Evolutionary conservation across 1,140 invertebrate species (phyloP), one percentile per base, ranked within the genome.

Genomic region (Brachionus rotundiformis): DNA sequence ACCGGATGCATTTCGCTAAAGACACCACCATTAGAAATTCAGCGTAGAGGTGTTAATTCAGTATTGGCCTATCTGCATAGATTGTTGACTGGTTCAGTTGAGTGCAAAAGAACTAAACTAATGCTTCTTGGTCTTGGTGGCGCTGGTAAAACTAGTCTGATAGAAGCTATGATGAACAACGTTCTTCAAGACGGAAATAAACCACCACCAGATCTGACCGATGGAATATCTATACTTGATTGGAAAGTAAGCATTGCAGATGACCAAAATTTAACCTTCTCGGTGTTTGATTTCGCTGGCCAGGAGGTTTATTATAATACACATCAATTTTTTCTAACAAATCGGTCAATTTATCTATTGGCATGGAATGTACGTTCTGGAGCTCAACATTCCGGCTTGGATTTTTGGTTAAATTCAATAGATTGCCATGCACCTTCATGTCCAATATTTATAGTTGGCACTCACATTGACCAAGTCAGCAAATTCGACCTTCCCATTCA

Each of bases 231-330:
- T 39, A 87, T 88, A 25, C 83, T 84, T 47, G 84, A 85, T 11
- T 88, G 87, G 87, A 84, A 84, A 13, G 73, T 54, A 27, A 61
- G 23, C 8, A 25, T 16, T 8, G 39, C 7, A 23, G 36, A 73
- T 7, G 41, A 49, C 4, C 16, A 71, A 59, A 83, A 13, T 82
- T 87, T 33, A 84, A 82, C 13, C 47, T 83, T 3, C 87, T 84
- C 84, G 85, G 85, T 83, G 84, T 86, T 25, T 87, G 87, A 88
- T 82, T 88, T 88, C 84, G 87, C 87, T 82, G 87, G 87, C 11
- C 87, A 88, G 81, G 86, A 85, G n/a, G 86, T 88, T 4, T 88
- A 88, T 82, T 88, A 88, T 82, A 87, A 88, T 83, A 88, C 87
- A 25, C 87, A 88, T 83, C 87, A 88, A 85, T 88, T 88, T 84